Conservation (phyloP, 2,888 invertebrate species). For the Epiblema foenella region DNA sequence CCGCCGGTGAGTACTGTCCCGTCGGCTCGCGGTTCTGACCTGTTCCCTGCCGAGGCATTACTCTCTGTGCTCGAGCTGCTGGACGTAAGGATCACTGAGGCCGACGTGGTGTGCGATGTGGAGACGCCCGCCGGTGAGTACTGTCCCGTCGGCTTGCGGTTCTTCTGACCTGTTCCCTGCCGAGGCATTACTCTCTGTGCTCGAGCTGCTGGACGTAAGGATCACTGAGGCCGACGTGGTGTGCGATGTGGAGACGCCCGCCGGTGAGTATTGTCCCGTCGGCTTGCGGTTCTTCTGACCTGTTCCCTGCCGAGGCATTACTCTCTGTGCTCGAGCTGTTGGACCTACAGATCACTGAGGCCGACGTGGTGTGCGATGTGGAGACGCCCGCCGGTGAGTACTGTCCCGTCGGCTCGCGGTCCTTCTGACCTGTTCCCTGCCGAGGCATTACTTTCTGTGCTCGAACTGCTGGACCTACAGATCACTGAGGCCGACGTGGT, state of each 20-base stretch:
- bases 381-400: slow-evolving; percentile 69
- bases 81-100: background rate
- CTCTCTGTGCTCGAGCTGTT: slow-evolving; percentile 92
- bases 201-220: background rate
- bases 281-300: slow-evolving; percentile 88
- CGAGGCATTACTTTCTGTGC: background rate
- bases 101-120: background rate
- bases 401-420: background rate
- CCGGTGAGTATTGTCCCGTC: slow-evolving; percentile 83
- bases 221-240: background rate
- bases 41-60: no score
- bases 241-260: slow-evolving; percentile 79
- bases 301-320: slow-evolving; percentile 85
- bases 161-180: no score
- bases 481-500: slow-evolving; percentile 89
- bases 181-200: background rate
- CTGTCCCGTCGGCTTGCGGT: background rate
- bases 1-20: background rate
- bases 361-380: slow-evolving; percentile 88
- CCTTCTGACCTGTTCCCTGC: no score
- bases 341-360: slow-evolving; percentile 89
- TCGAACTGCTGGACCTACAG: slow-evolving; percentile 83
- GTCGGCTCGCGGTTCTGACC: no score
- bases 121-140: slow-evolving; percentile 50
- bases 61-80: background rate